Evolutionary conservation across 2,888 invertebrate species (phyloP).

Genomic region (Hyposoter dolosus): DNA sequence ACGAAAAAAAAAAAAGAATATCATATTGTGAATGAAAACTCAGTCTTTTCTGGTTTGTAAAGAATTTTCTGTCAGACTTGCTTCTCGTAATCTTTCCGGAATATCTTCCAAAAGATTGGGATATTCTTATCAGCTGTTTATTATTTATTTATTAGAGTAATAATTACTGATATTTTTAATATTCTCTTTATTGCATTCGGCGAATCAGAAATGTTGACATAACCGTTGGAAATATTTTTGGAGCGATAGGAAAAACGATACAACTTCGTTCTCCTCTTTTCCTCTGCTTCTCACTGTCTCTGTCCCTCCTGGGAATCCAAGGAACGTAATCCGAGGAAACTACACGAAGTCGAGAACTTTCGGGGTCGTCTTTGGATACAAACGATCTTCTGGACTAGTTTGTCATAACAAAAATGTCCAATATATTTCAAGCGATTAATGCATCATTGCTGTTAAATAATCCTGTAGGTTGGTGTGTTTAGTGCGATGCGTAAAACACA

Average conservation of each 20-base stretch:
- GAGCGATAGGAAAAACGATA: neutral
- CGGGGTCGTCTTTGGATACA: conserved; percentile 72
- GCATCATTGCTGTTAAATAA: conserved; percentile 68
- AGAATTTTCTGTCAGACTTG: neutral
- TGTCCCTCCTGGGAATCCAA: conserved; percentile 46
- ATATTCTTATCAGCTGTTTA: neutral
- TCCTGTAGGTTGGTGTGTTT: neutral
- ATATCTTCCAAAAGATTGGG: neutral
- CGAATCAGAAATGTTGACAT: neutral
- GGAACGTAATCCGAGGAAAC: conserved; percentile 31
- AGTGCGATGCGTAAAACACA: neutral
- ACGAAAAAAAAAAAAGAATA: neutral
- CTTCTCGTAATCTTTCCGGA: neutral
- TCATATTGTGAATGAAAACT: neutral
- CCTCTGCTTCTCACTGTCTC: neutral
- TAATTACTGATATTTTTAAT: neutral
- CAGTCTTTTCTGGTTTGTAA: neutral
- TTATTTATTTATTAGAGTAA: neutral
- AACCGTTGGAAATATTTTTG: neutral
- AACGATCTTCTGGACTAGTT: conserved; percentile 68
- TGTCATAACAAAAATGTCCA: conserved; percentile 77
- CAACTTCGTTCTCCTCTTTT: neutral
- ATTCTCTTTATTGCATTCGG: neutral
- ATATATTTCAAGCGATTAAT: conserved; percentile 77
- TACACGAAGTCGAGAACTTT: conserved; percentile 59